A percentile compares a stretch with the other conserved stretches of the same genome.
phyloP scores from a whole-genome alignment of 2,113 vertebrate genomes.

The Ammodytes dubius region DNA sequence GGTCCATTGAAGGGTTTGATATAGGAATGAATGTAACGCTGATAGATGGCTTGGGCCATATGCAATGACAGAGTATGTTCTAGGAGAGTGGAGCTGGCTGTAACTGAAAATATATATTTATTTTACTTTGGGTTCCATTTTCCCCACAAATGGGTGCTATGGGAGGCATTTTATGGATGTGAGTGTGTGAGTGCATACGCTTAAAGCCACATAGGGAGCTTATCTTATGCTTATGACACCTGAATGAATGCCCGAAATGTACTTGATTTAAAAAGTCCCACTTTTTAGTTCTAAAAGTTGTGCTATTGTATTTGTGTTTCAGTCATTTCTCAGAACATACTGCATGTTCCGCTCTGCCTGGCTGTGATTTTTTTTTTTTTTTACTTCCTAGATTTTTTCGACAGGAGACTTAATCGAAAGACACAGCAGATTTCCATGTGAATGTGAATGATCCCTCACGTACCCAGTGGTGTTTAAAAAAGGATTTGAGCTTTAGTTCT shows the following conservation, averaged over 20 bases:
- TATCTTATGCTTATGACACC: background rate
- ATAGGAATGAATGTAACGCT: slow-evolving; percentile 58
- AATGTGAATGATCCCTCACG: slow-evolving; percentile 37
- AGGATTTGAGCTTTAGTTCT: slow-evolving; percentile 66
- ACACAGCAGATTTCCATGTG: slow-evolving; percentile 58
- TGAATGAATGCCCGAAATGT: background rate
- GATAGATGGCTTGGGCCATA: slow-evolving; percentile 63
- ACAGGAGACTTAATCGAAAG: slow-evolving; percentile 19
- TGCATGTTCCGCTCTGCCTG: background rate
- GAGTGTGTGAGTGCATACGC: slow-evolving; percentile 12
- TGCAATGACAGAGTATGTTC: slow-evolving; percentile 56
- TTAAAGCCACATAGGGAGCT: background rate
- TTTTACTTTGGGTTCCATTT: slow-evolving; percentile 52
- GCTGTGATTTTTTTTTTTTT: background rate
- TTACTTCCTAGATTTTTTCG: slow-evolving; percentile 3
- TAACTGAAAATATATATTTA: slow-evolving; percentile 44
- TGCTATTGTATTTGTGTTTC: background rate
- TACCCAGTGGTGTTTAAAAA: slow-evolving; percentile 17
- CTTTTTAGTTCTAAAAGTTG: background rate
- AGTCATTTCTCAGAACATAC: background rate
- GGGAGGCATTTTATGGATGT: slow-evolving; percentile 42
- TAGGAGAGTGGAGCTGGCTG: slow-evolving; percentile 53
- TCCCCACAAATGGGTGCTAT: slow-evolving; percentile 41
- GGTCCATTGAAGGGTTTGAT: slow-evolving; percentile 53
- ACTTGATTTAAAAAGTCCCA: background rate